phyloP scores from a whole-genome alignment of 2,113 vertebrate species.

The Lasiurus borealis region DNA sequence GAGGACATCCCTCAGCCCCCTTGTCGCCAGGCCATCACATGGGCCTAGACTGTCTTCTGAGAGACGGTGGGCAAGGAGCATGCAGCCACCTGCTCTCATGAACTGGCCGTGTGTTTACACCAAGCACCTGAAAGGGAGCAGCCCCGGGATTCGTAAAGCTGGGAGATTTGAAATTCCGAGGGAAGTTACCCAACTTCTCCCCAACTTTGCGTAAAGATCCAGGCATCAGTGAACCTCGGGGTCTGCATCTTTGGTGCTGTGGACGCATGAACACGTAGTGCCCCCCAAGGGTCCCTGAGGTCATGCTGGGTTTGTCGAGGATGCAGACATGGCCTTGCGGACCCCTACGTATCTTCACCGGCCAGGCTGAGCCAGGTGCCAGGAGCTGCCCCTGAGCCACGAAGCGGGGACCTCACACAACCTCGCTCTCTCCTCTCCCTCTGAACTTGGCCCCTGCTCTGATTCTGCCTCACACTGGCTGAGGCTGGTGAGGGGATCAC shows the following conservation, averaged over 20 bases:
- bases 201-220: not conserved
- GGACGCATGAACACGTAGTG: not conserved
- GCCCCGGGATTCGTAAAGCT: not conserved
- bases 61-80: fast-evolving
- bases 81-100: not conserved
- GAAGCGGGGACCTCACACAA: fast-evolving
- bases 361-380: fast-evolving
- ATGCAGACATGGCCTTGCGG: not conserved
- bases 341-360: fast-evolving
- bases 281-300: not conserved
- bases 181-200: not conserved
- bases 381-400: fast-evolving
- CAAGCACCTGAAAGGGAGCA: not conserved
- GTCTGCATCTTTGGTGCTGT: not conserved
- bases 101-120: fast-evolving
- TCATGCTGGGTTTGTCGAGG: not conserved
- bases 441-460: not conserved
- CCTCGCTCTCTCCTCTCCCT: not conserved
- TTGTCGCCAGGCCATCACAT: fast-evolving
- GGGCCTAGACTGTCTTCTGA: not conserved
- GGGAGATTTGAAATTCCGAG: not conserved
- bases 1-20: fast-evolving
- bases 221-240: not conserved
- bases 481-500: not conserved
- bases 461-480: not conserved